Evolutionary conservation across 1,140 invertebrate species (phyloP).

Genomic region (Pemphigus obesinymphae): DNA sequence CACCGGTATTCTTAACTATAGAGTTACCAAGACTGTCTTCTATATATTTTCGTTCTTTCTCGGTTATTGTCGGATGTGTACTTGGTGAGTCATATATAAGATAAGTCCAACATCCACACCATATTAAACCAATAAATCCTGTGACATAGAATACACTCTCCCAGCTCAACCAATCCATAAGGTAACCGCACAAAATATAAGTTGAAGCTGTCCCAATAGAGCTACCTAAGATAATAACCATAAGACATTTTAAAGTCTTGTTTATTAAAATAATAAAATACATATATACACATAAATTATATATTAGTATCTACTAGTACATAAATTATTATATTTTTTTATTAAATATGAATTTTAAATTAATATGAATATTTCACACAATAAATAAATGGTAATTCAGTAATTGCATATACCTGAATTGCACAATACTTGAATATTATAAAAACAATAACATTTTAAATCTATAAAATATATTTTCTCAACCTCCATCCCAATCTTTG

Average conservation of each 20-base stretch:
- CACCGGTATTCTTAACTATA: neutral
- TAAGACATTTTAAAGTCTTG: neutral
- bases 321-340: no score
- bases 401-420: no score
- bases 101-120: conserved; percentile 72
- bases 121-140: conserved; percentile 63
- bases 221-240: conserved; percentile 50
- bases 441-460: no score
- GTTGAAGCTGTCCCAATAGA: conserved; percentile 66
- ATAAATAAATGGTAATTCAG: no score
- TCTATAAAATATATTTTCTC: no score
- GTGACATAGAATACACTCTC: conserved; percentile 69
- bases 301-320: no score
- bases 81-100: conserved; percentile 72
- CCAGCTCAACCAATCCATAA: conserved; percentile 66
- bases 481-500: no score
- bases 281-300: neutral
- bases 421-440: no score
- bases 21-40: conserved; percentile 11
- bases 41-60: conserved; percentile 62
- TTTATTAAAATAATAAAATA: neutral
- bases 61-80: conserved; percentile 70
- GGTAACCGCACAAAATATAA: conserved; percentile 63
- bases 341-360: no score
- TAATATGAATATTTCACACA: no score